A percentile compares a stretch with the other conserved stretches of the same genome.
phyloP scores from a whole-genome alignment of 2,888 invertebrate genomes.

The Himalopsyche kuldschensis region DNA sequence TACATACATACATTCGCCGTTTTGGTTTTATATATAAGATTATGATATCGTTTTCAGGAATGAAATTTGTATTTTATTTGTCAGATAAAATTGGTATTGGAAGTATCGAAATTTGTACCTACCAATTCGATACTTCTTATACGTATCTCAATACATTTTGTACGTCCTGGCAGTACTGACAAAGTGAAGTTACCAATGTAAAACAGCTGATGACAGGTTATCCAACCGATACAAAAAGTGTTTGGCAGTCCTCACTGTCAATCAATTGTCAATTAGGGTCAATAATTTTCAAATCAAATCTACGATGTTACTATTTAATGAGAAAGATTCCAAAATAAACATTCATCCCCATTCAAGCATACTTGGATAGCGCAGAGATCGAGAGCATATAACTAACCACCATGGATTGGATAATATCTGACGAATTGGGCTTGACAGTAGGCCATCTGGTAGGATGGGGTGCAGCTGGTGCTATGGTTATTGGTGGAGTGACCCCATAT shows the following conservation, averaged over 20 bases:
- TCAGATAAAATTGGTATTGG: too few species aligned
- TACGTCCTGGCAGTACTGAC: too few species aligned
- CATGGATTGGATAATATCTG: conserved; percentile 80
- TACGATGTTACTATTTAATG: conserved; percentile 21
- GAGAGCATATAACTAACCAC: conserved; percentile 36
- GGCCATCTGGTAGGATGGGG: conserved; percentile 77
- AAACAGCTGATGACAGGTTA: not conserved
- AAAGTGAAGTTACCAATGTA: too few species aligned
- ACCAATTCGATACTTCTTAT: too few species aligned
- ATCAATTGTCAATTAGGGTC: conserved; percentile 26
- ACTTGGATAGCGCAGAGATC: conserved; percentile 24
- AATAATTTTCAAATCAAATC: conserved; percentile 25
- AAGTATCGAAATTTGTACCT: too few species aligned
- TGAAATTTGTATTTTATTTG: too few species aligned
- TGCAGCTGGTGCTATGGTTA: conserved; percentile 87
- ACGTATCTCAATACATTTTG: too few species aligned
- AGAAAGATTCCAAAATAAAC: not conserved
- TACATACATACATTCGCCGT: too few species aligned
- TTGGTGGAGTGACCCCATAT: conserved; percentile 94
- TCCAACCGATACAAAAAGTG: not conserved
- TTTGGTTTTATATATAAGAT: too few species aligned
- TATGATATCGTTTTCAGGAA: too few species aligned
- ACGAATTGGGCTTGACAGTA: conserved; percentile 73
- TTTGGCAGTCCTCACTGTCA: not conserved
- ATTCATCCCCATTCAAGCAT: not conserved